A percentile compares a stretch with the other conserved stretches of the same genome.
Evolutionary conservation across 2,113 vertebrate genomes (phyloP).

Genomic region (Rhabdornis inornatus): DNA sequence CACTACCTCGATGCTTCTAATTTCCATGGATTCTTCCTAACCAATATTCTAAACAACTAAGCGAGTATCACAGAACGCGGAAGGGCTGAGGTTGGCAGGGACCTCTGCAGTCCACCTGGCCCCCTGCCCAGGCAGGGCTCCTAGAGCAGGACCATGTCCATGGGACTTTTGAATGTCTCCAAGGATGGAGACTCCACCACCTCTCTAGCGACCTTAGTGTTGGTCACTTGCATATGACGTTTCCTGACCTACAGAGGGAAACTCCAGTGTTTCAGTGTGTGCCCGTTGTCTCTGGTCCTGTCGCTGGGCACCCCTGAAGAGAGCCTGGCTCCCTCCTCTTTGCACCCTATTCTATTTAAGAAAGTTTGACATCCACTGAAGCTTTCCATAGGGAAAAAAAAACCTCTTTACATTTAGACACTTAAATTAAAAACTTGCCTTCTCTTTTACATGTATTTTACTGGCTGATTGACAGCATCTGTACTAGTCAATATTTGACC

Average conservation of each 20-base stretch:
- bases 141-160: neutral
- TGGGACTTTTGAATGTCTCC: neutral
- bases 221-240: rapidly evolving
- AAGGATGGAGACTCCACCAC: rapidly evolving
- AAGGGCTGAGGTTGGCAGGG: neutral
- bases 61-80: neutral
- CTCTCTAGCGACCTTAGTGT: neutral
- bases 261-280: neutral
- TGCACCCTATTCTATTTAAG: neutral
- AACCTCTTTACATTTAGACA: neutral
- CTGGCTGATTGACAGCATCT: neutral
- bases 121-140: neutral
- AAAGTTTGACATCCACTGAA: neutral
- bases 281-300: neutral
- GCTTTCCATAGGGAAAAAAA: neutral
- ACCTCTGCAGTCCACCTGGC: neutral
- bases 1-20: neutral
- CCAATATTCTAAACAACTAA: neutral
- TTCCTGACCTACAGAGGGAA: neutral
- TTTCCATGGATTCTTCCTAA: neutral
- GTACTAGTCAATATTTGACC: neutral
- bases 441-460: neutral
- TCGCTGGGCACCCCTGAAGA: neutral
- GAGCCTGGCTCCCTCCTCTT: neutral
- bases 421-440: neutral